Conservation (phyloP, 2,888 invertebrate species). For the Epinotia ramella region DNA sequence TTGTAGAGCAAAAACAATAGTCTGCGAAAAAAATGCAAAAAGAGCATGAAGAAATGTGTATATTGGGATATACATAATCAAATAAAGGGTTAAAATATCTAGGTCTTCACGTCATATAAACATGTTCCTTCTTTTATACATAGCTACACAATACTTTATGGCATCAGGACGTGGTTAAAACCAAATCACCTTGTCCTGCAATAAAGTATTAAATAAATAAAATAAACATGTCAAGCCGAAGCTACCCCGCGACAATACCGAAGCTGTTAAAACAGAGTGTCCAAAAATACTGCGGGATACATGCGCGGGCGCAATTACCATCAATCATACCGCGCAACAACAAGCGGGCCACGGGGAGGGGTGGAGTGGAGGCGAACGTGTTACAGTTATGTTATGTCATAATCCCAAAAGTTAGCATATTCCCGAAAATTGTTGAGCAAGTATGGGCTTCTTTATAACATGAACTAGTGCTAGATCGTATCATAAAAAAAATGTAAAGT, state of each 20-base stretch:
- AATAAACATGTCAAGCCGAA: conserved; percentile 26
- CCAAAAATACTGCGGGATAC: conserved; percentile 37
- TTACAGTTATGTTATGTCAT: not conserved
- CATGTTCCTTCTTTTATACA: not conserved
- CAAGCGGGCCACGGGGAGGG: conserved; percentile 47
- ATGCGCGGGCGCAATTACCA: conserved; percentile 54
- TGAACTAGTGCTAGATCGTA: too few species aligned
- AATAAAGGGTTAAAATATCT: too few species aligned
- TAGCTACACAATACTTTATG: not conserved
- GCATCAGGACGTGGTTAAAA: conserved; percentile 11
- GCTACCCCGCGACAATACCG: conserved; percentile 34
- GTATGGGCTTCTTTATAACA: too few species aligned
- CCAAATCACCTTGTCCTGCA: conserved; percentile 11
- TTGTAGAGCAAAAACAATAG: too few species aligned
- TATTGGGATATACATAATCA: too few species aligned
- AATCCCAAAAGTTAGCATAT: too few species aligned
- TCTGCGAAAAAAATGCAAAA: too few species aligned
- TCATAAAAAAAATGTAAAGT: too few species aligned
- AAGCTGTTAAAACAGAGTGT: conserved; percentile 44
- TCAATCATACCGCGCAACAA: conserved; percentile 60
- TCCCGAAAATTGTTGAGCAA: too few species aligned
- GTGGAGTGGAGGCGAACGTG: not conserved
- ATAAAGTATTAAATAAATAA: conserved; percentile 70
- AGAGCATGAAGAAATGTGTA: too few species aligned
- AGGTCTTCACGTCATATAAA: not conserved